phyloP scores from a whole-genome alignment of 2,888 invertebrate species.

The Acanthosepion esculentum region DNA sequence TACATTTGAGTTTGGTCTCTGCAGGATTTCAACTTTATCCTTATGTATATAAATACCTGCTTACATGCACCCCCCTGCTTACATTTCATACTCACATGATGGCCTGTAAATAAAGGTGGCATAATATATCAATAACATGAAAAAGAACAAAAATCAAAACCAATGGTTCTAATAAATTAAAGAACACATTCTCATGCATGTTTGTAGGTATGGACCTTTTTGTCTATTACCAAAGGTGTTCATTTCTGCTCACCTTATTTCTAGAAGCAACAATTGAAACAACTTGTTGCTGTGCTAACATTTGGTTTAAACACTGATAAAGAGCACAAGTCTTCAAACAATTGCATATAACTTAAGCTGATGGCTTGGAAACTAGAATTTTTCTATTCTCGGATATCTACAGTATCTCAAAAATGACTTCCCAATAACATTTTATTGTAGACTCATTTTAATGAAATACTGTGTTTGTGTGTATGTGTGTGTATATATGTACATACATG shows the following conservation, averaged over 20 bases:
- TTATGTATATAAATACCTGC: slow-evolving; percentile 33
- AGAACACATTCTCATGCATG: not conserved
- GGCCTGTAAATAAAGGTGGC: slow-evolving; percentile 6
- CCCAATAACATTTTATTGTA: not conserved
- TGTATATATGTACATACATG: not conserved
- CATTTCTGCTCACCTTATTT: not conserved
- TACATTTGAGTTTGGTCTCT: slow-evolving; percentile 21
- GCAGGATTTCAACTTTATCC: slow-evolving; percentile 4
- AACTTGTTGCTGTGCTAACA: not conserved
- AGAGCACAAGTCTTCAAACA: not conserved
- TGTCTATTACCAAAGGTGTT: not conserved
- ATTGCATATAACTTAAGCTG: not conserved
- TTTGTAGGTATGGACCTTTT: not conserved
- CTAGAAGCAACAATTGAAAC: not conserved
- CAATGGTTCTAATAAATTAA: not conserved
- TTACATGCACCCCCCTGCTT: slow-evolving; percentile 11
- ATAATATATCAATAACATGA: not conserved
- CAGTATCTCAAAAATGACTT: not conserved
- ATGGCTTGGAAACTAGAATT: not conserved
- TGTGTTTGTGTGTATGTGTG: not conserved
- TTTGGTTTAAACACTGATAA: not conserved
- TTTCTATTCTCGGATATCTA: not conserved
- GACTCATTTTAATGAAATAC: not conserved
- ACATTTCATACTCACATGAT: not conserved
- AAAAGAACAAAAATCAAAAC: not conserved